phyloP scores from a whole-genome alignment of 2,797 vertebrate genomes.

The Eulemur coronatus region DNA sequence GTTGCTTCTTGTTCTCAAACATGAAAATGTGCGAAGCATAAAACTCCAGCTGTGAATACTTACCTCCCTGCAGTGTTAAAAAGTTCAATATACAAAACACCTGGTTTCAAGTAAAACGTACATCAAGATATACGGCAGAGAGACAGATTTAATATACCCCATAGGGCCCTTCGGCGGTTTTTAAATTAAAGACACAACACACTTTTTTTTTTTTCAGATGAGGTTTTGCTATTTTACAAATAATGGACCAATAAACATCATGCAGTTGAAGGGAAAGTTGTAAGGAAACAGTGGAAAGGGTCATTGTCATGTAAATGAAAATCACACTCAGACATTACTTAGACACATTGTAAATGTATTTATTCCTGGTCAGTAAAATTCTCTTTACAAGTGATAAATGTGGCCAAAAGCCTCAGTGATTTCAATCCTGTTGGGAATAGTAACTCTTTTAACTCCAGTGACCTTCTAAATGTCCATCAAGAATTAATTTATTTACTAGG shows the following conservation, averaged over 20 bases:
- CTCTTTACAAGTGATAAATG: constrained; percentile 39
- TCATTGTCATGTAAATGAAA: constrained; percentile 76
- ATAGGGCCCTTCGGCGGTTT: constrained; percentile 85
- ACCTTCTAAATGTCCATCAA: background rate
- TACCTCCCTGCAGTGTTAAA: constrained; percentile 90
- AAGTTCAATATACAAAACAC: constrained; percentile 91
- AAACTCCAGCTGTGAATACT: constrained; percentile 91
- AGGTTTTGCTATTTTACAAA: constrained; percentile 79
- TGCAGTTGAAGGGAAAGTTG: constrained; percentile 65
- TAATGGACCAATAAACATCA: constrained; percentile 80
- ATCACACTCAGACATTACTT: constrained; percentile 38
- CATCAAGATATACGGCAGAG: constrained; percentile 86
- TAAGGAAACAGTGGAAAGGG: constrained; percentile 40
- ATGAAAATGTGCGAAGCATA: constrained; percentile 91
- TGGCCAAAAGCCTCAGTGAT: background rate
- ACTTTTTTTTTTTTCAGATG: constrained; percentile 56
- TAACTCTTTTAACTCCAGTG: constrained; percentile 30
- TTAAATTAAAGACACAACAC: constrained; percentile 87
- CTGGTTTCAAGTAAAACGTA: constrained; percentile 89
- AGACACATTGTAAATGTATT: constrained; percentile 41
- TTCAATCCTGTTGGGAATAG: background rate
- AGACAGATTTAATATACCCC: constrained; percentile 90
- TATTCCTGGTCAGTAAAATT: constrained; percentile 59
- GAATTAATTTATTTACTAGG: constrained; percentile 34
- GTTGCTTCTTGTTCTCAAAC: constrained; percentile 87